phyloP scores from a whole-genome alignment of 2,888 invertebrate species.

The Agapostemon virescens region DNA sequence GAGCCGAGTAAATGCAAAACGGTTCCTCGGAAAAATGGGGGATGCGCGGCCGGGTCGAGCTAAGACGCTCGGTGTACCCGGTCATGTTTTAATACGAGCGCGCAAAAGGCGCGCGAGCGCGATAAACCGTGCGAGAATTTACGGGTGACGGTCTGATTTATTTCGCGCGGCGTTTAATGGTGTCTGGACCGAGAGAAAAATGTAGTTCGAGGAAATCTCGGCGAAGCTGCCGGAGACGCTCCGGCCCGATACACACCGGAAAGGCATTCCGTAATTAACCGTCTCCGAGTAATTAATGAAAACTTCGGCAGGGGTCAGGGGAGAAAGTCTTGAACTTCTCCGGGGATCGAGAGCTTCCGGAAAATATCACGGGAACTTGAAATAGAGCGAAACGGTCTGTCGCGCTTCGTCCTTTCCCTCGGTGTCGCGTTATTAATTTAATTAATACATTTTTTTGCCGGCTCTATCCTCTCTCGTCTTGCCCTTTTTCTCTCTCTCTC shows the following conservation, averaged over 20 bases:
- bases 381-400: not conserved
- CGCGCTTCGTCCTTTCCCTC: not conserved
- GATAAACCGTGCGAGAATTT: constrained; percentile 54
- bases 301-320: constrained; percentile 46
- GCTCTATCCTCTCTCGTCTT: not conserved
- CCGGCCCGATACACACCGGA: constrained; percentile 46
- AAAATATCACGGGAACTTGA: constrained; percentile 26
- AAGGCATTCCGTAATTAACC: constrained; percentile 69
- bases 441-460: constrained; percentile 24
- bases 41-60: not conserved
- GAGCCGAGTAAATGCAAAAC: not conserved
- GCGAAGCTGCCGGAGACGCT: constrained; percentile 39
- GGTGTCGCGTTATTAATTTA: constrained; percentile 16
- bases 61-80: not conserved
- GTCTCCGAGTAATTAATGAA: constrained; percentile 67
- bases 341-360: constrained; percentile 29
- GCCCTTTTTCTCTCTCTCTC: not conserved
- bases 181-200: constrained; percentile 46
- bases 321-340: constrained; percentile 21
- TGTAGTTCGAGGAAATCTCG: constrained; percentile 50
- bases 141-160: constrained; percentile 45
- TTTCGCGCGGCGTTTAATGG: constrained; percentile 52
- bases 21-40: not conserved
- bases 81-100: constrained; percentile 46
- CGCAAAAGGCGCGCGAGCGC: constrained; percentile 14